phyloP scores from a whole-genome alignment of 1,140 invertebrate genomes.

The Trichonephila inaurata region DNA sequence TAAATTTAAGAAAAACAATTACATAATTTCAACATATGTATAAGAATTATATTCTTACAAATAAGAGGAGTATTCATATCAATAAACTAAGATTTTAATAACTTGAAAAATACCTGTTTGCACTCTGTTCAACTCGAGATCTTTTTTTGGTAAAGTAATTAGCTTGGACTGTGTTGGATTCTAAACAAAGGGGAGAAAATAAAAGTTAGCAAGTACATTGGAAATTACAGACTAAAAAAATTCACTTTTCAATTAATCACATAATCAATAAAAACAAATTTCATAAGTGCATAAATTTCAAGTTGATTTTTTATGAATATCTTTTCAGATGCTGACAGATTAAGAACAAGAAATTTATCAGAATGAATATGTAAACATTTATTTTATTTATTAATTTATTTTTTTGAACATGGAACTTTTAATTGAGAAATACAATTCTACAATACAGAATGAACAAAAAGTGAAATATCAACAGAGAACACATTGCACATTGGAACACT shows the following conservation, averaged over 20 bases:
- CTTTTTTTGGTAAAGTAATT: slow-evolving; percentile 54
- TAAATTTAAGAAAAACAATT: too few species aligned
- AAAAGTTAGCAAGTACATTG: not conserved
- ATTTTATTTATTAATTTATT: too few species aligned
- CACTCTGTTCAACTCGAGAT: slow-evolving; percentile 67
- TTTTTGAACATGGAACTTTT: too few species aligned
- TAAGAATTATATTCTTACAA: too few species aligned
- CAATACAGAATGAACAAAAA: too few species aligned
- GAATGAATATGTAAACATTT: not conserved
- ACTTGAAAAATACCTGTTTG: not conserved
- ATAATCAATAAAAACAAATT: not conserved
- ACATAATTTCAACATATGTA: too few species aligned
- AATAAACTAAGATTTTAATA: not conserved
- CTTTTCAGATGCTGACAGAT: too few species aligned
- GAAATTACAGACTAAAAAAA: not conserved
- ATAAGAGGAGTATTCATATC: too few species aligned
- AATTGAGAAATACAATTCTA: too few species aligned
- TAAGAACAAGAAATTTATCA: not conserved
- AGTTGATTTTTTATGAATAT: not conserved
- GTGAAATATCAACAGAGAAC: too few species aligned
- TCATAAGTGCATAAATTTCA: not conserved
- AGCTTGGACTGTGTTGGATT: slow-evolving; percentile 60
- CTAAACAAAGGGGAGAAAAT: not conserved
- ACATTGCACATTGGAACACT: too few species aligned
- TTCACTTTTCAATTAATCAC: not conserved